phyloP scores from a whole-genome alignment of 2,113 vertebrate genomes.

The Gracilinanus agilis region DNA sequence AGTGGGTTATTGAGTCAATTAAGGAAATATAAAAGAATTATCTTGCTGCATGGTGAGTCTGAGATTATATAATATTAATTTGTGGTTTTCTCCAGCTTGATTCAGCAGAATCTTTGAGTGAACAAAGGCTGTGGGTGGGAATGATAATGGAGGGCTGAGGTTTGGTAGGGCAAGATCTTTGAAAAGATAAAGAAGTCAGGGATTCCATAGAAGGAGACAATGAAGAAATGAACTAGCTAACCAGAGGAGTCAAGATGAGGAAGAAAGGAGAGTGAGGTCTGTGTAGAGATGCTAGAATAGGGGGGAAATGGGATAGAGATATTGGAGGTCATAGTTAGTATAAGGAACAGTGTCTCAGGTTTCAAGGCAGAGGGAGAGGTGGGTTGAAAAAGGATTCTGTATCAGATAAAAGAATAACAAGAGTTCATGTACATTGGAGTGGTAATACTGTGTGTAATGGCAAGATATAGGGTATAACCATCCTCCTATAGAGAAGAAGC shows the following conservation, averaged over 20 bases:
- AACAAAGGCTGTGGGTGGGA: neutral
- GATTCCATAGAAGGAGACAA: neutral
- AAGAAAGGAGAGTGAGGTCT: neutral
- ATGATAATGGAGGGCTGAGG: neutral
- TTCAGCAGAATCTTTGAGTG: neutral
- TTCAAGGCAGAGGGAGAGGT: neutral
- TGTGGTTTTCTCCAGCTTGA: neutral
- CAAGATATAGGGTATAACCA: neutral
- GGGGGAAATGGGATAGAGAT: neutral
- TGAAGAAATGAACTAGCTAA: neutral
- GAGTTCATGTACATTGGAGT: neutral
- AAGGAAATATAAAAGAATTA: neutral
- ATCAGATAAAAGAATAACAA: neutral
- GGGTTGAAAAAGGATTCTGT: neutral
- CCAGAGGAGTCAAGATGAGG: neutral
- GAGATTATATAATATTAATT: neutral
- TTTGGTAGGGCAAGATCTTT: neutral
- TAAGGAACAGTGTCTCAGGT: neutral
- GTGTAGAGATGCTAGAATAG: neutral
- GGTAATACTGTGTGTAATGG: neutral
- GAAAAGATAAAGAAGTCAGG: neutral
- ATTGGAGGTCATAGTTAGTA: neutral
- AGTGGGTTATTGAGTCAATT: too few species aligned
- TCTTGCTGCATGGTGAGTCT: neutral
- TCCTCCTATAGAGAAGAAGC: neutral